Conservation (phyloP, 2,888 invertebrate species). For the Eurytoma californica region DNA sequence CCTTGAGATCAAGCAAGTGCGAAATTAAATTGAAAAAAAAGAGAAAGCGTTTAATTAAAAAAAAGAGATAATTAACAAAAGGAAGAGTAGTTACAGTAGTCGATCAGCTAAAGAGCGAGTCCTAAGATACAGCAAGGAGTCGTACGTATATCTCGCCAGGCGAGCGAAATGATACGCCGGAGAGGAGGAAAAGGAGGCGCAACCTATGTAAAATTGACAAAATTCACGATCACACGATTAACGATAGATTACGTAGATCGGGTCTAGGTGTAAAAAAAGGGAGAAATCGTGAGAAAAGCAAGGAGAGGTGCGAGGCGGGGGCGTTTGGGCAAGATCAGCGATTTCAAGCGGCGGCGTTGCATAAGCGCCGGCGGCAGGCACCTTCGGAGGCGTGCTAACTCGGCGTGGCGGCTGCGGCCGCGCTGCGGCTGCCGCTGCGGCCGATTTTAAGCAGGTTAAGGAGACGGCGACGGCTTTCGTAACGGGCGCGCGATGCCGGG, state of each 20-base stretch:
- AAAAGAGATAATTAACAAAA: too few relatives aligned
- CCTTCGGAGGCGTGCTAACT: conserved; percentile 33
- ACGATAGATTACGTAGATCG: conserved; percentile 18
- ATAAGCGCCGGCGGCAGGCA: conserved; percentile 51
- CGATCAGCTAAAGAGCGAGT: too few relatives aligned
- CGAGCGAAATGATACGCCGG: too few relatives aligned
- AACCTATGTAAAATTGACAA: not conserved
- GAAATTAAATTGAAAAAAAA: too few relatives aligned
- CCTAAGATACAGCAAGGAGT: too few relatives aligned
- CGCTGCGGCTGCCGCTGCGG: not conserved
- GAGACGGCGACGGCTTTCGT: conserved; percentile 51
- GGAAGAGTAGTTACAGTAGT: too few relatives aligned
- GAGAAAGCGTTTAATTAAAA: too few relatives aligned
- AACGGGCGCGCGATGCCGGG: conserved; percentile 39
- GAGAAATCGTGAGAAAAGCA: conserved; percentile 56
- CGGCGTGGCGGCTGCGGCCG: conserved; percentile 26
- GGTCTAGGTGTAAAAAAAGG: conserved; percentile 42
- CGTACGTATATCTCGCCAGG: too few relatives aligned
- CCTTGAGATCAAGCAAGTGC: too few relatives aligned
- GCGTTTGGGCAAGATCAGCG: conserved; percentile 55
- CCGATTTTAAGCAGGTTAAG: conserved; percentile 55
- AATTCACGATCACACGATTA: conserved; percentile 26
- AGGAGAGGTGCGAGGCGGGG: conserved; percentile 26
- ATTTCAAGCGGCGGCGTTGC: conserved; percentile 63
- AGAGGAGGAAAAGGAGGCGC: too few relatives aligned